These are phyloP conservation scores for Rattus rattus DNA, from an alignment of 2,113 vertebrate species.

Conservation along the genomic window DNA sequence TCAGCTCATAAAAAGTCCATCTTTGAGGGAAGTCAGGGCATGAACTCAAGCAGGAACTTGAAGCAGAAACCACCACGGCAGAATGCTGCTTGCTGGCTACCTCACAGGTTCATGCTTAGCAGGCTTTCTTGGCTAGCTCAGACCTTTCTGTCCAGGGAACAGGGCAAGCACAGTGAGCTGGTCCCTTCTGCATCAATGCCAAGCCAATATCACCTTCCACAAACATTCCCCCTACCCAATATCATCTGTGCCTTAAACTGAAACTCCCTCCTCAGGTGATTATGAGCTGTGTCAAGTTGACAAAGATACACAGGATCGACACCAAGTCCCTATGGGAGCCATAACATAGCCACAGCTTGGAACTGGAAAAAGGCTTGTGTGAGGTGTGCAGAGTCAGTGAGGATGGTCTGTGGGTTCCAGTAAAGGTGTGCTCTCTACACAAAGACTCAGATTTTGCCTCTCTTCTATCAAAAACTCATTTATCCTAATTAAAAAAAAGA, in stretches of 20 bases:
- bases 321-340: constrained; percentile 78
- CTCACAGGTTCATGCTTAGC: not conserved
- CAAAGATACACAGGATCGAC: not conserved
- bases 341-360: not conserved
- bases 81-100: too few species aligned
- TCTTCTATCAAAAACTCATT: constrained; percentile 71
- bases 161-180: not conserved
- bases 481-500: constrained; percentile 53
- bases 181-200: not conserved
- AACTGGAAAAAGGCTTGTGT: too few species aligned
- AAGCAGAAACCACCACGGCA: not conserved
- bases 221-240: not conserved
- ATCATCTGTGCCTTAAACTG: not conserved
- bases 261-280: not conserved
- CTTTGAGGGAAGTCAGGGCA: not conserved
- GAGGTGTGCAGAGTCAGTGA: constrained; percentile 48
- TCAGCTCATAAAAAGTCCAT: not conserved
- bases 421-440: constrained; percentile 75
- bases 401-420: constrained; percentile 81
- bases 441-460: constrained; percentile 78
- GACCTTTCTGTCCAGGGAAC: not conserved
- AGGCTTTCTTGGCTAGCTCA: not conserved
- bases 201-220: too few species aligned
- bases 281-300: not conserved
- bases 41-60: not conserved